Conservation (phyloP, 2,113 vertebrate species). For the Vulpes ferrilata region DNA sequence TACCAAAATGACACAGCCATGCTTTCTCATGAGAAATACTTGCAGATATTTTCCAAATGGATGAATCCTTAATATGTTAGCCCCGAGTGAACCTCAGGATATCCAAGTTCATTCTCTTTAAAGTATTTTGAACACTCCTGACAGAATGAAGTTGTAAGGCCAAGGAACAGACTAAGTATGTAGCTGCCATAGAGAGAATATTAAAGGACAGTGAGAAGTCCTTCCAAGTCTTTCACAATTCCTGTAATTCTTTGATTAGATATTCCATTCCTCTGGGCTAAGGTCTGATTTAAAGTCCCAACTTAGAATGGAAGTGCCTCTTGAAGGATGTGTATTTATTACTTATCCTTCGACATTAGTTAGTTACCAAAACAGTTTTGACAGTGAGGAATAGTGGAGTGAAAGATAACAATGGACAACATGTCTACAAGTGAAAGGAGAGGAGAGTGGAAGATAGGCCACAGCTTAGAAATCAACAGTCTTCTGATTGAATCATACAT, state of each 20-base stretch:
- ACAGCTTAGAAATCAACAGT: not conserved
- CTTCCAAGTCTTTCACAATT: not conserved
- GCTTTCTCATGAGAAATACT: not conserved
- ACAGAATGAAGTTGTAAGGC: not conserved
- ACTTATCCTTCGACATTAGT: not conserved
- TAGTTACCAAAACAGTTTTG: conserved; percentile 8
- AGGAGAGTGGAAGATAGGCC: not conserved
- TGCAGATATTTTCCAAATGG: not conserved
- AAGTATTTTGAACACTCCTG: not conserved
- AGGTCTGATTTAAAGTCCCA: not conserved
- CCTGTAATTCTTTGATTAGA: not conserved
- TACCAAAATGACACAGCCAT: not conserved
- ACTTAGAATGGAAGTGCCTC: not conserved
- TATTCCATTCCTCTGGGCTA: not conserved
- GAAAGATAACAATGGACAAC: not conserved
- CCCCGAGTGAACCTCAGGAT: not conserved
- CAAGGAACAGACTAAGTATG: not conserved
- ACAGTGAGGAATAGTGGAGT: not conserved
- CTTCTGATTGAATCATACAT: not conserved
- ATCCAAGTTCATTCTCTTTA: not conserved
- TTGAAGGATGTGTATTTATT: not conserved
- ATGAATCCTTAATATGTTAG: not conserved
- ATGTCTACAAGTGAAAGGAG: not conserved
- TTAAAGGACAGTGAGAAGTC: not conserved
- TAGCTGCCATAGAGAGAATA: not conserved